phyloP scores from a whole-genome alignment of 2,113 vertebrate species.

The Sorex fumeus region DNA sequence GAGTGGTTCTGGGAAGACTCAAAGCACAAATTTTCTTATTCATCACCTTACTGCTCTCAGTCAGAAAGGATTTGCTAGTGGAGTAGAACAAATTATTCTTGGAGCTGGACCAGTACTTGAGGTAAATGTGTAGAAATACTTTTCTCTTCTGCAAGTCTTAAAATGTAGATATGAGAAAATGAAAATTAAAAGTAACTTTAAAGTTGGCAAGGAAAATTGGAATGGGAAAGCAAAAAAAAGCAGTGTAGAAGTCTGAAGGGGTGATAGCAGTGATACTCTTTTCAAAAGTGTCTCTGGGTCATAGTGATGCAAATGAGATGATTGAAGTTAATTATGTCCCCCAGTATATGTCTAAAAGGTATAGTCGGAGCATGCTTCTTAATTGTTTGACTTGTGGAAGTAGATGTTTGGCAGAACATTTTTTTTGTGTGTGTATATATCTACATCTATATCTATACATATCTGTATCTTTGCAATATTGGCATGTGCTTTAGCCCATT shows the following conservation, averaged over 20 bases:
- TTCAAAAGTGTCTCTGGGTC: slow-evolving; percentile 20
- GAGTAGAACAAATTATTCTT: slow-evolving; percentile 99
- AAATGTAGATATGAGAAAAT: slow-evolving; percentile 52
- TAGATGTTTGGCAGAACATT: slow-evolving; percentile 24
- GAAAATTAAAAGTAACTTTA: slow-evolving; percentile 11
- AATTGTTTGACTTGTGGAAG: not conserved
- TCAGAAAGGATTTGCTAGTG: slow-evolving; percentile 99
- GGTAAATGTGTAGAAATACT: slow-evolving; percentile 89
- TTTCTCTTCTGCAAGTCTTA: slow-evolving; percentile 49
- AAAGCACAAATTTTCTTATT: slow-evolving; percentile 99
- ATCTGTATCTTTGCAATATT: too few species aligned
- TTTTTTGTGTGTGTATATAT: not conserved
- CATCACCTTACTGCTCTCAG: slow-evolving; percentile 99
- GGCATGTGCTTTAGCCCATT: too few species aligned
- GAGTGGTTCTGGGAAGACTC: slow-evolving; percentile 98
- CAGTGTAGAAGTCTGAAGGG: not conserved
- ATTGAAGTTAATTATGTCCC: not conserved
- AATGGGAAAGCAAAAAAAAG: slow-evolving; percentile 36
- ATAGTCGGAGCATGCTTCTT: not conserved
- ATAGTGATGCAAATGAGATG: slow-evolving; percentile 3
- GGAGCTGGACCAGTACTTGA: slow-evolving; percentile 98
- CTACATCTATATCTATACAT: not conserved
- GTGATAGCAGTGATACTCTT: not conserved
- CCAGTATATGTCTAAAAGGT: slow-evolving; percentile 23
- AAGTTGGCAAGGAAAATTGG: not conserved